Evolutionary conservation across 2,888 invertebrate species (phyloP).

Genomic region (Microctonus hyperodae): DNA sequence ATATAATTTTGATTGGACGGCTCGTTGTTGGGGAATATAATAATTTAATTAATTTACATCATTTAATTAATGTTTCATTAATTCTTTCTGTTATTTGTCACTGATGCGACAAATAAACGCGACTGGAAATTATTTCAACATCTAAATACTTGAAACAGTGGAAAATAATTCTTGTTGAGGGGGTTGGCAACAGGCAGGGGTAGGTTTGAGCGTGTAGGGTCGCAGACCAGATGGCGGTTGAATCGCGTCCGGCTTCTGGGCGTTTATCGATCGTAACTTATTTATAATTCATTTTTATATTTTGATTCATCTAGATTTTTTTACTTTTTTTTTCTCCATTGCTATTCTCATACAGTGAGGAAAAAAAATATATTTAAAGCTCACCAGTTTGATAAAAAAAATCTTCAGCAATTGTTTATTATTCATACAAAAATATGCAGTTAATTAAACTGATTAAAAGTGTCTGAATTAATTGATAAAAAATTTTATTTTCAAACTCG

Average conservation of each 20-base stretch:
- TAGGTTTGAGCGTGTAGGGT: constrained; percentile 38
- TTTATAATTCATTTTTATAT: constrained; percentile 59
- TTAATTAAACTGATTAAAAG: too few species aligned
- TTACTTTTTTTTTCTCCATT: constrained; percentile 39
- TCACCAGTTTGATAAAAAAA: too few species aligned
- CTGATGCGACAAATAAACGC: too few species aligned
- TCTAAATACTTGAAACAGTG: background rate
- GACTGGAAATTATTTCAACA: background rate
- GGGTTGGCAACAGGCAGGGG: constrained; percentile 46
- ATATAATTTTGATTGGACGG: background rate
- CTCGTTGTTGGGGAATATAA: background rate
- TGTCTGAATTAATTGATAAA: too few species aligned
- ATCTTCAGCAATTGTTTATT: too few species aligned
- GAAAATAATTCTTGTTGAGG: constrained; percentile 26
- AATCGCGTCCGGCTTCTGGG: constrained; percentile 48
- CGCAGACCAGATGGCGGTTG: constrained; percentile 59
- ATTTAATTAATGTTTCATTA: too few species aligned
- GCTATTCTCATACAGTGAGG: background rate
- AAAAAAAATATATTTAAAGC: background rate
- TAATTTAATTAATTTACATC: background rate
- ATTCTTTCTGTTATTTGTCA: too few species aligned
- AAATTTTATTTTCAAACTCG: too few species aligned
- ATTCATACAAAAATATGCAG: too few species aligned
- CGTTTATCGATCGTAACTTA: constrained; percentile 58
- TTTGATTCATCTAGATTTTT: constrained; percentile 54